Evolutionary conservation across 2,113 vertebrate species (phyloP), one percentile per base, ranked within the genome.

Genomic region (Ailuropoda melanoleuca): DNA sequence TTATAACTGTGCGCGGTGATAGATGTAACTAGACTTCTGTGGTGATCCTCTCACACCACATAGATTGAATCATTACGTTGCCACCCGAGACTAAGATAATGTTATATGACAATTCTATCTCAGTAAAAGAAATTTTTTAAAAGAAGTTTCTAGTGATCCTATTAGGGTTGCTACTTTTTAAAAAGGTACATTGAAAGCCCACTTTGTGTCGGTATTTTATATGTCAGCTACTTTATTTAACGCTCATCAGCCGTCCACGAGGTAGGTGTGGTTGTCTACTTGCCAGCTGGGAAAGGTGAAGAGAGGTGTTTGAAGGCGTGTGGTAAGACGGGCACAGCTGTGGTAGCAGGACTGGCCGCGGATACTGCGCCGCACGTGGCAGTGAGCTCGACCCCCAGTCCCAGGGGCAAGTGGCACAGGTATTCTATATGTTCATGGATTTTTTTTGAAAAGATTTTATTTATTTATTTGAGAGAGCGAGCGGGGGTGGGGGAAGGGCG

Each of bases 351-450:
- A 4, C 26, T 34, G 50, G 26, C 55, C 4, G 3, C 31, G 14
- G 43, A 60, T 0, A 7, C 24, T 9, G n/a, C 2, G 34, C 34
- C 31, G 24, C 62, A 26, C 8, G 2, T 2, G 0, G 48, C 37
- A 85, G 39, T 14, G 12, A 94, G 70, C 31, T 31, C 19, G 31
- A 26, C 4, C 34, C 39, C 26, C 37, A 72, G 4, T 24, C 7
- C 46, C 8, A 4, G 3, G 12, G 3, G 55, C 31, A 56, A 48
- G 14, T 2, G 23, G 21, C 68, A 13, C 23, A 50, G 43, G 24
- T 15, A 68, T 68, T 70, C 93, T 55, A 43, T 56, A 48, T 26
- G n/a, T 31, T 50, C 46, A 39, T 43, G 37, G 29, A 72, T 62
- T 53, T 46, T 84, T 50, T 68, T 8, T 24, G 10, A 4, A 3